These are phyloP conservation scores for Drosophila pachea DNA, from an alignment of 1,140 invertebrate genomes.

Conservation along the genomic window DNA sequence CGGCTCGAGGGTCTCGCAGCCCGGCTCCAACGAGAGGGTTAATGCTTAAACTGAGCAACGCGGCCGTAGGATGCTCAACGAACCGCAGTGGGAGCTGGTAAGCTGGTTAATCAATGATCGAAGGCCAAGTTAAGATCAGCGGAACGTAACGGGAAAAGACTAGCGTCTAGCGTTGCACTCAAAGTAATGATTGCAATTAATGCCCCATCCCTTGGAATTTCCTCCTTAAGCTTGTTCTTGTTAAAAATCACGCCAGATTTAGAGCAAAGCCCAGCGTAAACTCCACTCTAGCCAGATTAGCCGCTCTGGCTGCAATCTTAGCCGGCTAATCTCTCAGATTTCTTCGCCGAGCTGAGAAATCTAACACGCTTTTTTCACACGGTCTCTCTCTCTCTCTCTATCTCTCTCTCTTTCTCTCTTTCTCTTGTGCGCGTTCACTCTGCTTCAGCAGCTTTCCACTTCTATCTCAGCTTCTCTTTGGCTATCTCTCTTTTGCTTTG, in stretches of 20 bases:
- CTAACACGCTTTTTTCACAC: neutral
- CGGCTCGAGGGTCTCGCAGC: neutral
- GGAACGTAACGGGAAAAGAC: too few relatives aligned
- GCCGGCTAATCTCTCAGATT: conserved; percentile 10
- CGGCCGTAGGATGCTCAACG: too few relatives aligned
- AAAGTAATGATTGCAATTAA: too few relatives aligned
- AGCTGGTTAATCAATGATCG: too few relatives aligned
- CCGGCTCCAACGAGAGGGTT: neutral
- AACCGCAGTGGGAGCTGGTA: too few relatives aligned
- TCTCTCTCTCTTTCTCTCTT: neutral
- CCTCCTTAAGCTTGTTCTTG: too few relatives aligned
- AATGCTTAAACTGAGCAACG: neutral
- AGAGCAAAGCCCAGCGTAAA: neutral
- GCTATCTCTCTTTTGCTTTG: neutral
- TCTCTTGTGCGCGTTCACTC: neutral
- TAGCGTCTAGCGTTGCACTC: too few relatives aligned
- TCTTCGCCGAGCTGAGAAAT: conserved; percentile 1
- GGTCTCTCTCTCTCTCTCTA: neutral
- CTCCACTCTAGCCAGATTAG: neutral
- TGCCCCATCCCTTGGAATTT: too few relatives aligned
- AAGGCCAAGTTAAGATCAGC: too few relatives aligned
- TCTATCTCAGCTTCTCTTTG: neutral
- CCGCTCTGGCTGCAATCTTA: conserved; percentile 3
- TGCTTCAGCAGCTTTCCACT: neutral
- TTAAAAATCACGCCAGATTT: neutral